These are phyloP conservation scores for Corythornis cristatus DNA, from an alignment of 2,113 vertebrate genomes.

Conservation along the genomic window DNA sequence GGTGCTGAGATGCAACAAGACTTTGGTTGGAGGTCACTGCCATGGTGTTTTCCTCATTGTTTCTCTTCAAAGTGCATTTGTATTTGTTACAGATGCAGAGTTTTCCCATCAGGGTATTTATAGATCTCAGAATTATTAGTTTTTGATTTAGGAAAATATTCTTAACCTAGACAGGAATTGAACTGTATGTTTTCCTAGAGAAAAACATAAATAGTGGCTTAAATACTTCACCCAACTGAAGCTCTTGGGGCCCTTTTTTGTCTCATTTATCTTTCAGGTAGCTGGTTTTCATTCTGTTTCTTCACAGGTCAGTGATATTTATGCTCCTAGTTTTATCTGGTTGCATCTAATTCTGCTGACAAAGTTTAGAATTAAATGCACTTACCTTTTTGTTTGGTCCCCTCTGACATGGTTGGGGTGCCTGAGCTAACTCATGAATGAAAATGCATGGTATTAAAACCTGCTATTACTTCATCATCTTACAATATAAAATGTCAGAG, in stretches of 20 bases:
- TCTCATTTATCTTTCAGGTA: slow-evolving; percentile 7
- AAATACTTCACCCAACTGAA: background rate
- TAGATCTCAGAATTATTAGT: slow-evolving; percentile 32
- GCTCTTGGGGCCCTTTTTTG: background rate
- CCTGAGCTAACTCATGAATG: background rate
- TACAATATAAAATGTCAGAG: background rate
- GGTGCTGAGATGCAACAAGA: background rate
- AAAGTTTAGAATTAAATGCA: slow-evolving; percentile 8
- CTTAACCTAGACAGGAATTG: background rate
- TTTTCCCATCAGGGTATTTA: slow-evolving; percentile 40
- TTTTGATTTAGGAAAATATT: background rate
- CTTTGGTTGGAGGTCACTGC: background rate
- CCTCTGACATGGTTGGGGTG: background rate
- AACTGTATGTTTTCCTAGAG: background rate
- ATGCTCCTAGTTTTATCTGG: slow-evolving; percentile 18
- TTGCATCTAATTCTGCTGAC: slow-evolving; percentile 39
- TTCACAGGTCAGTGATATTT: slow-evolving; percentile 22
- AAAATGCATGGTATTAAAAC: background rate
- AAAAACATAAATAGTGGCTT: background rate
- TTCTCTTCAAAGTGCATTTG: background rate
- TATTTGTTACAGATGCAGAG: background rate
- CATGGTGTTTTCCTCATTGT: background rate
- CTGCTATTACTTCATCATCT: background rate
- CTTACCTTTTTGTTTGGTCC: background rate
- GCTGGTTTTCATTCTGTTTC: background rate